Evolutionary conservation across 2,888 invertebrate genomes (phyloP).

Genomic region (Gymnosoma rotundatum): DNA sequence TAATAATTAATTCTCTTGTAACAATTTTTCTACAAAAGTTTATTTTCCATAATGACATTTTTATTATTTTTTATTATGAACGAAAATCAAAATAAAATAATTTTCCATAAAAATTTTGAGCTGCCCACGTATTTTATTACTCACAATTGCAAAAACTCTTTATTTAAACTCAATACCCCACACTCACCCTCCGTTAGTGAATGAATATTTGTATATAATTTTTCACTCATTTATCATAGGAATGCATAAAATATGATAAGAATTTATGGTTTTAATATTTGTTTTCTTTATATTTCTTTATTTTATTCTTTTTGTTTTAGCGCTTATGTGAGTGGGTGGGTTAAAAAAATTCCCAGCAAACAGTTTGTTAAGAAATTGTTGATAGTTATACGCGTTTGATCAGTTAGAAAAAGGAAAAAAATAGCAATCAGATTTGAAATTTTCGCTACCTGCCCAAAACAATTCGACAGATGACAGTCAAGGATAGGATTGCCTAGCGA

Average conservation of each 20-base stretch:
- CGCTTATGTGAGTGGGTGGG: neutral
- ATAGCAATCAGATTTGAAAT: too few species aligned
- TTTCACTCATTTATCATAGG: slow-evolving; percentile 81
- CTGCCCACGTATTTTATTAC: neutral
- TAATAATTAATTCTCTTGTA: too few species aligned
- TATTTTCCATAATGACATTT: too few species aligned
- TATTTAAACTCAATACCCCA: neutral
- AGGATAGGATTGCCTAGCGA: too few species aligned
- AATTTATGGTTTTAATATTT: slow-evolving; percentile 74
- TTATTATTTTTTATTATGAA: too few species aligned
- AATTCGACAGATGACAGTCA: too few species aligned
- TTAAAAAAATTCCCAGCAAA: neutral
- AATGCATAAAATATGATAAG: slow-evolving; percentile 79
- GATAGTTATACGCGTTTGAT: too few species aligned
- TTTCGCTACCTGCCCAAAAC: too few species aligned
- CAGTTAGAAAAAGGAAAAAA: too few species aligned
- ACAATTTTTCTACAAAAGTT: too few species aligned
- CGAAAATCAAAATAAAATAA: too few species aligned
- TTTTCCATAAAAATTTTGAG: neutral
- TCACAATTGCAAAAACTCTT: neutral
- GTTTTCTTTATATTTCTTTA: slow-evolving; percentile 4
- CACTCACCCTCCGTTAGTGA: neutral
- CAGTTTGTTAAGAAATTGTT: too few species aligned
- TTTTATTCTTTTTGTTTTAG: slow-evolving; percentile 17
- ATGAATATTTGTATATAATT: slow-evolving; percentile 74